Base-by-base conservation (phyloP, 2,113 vertebrate genomes). In the Amblyornis subalaris region DNA sequence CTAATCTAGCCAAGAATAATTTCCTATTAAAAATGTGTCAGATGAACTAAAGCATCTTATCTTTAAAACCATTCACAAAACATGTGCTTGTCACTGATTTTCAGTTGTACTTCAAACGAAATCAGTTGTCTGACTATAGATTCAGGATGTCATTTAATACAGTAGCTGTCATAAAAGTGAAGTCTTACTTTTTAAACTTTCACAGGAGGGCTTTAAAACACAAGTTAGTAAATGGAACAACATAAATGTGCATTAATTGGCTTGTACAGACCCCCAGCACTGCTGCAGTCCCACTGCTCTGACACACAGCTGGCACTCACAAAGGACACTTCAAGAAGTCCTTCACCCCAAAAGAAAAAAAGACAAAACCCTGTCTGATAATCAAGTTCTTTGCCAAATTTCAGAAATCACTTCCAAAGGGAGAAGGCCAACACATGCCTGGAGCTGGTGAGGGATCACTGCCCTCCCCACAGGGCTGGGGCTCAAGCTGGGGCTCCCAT, bases 1-100 rank as follows among this genome's bases (percentile, higher is more conserved):
- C 7, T 0, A 0, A 44, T 14, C 28, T 20, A 54, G 21, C 11
- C 8, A 47, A 38, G 36, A 86, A 10, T 3, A 62, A 40, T 20
- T 45, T 47, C 2, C 1, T 14, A 14, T 51, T 33, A 62, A 81
- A 78, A 67, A 53, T 31, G 29, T 14, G 4, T 24, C 9, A 1
- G 25, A n/a, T 53, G 14, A 79, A 54, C 40, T 36, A 3, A 60
- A 40, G n/a, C 4, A 24, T 25, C 19, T 77, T 40, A 36, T 51
- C 17, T 60, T 45, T 16, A 67, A 24, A n/a, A 36, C 31, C n/a
- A 21, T 5, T 81, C 35, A 45, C 36, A 70, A 60, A 88, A 28
- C 17, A 50, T 5, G 5, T 8, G 31, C 21, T 38, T 13, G 20
- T 24, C 45, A 13, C 48, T 16, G 50, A 65, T 53, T 84, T 79